A percentile compares a stretch with the other conserved stretches of the same genome.
Conservation (phyloP, 2,888 invertebrate genomes). For the Onchidella celtica region DNA sequence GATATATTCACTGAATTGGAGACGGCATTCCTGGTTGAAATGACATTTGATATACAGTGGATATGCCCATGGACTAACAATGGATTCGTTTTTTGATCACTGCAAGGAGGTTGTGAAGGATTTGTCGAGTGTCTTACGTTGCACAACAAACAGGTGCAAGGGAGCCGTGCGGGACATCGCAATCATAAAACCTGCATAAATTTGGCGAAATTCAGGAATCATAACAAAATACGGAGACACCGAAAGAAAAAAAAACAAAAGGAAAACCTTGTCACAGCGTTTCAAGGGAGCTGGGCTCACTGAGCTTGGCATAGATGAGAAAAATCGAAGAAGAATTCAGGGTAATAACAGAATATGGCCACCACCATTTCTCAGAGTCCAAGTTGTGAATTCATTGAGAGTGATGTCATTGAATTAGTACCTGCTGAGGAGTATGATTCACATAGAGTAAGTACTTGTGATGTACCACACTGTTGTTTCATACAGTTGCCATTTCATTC, state of each 20-base stretch:
- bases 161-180: neutral
- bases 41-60: too few relatives aligned
- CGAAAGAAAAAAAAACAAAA: too few relatives aligned
- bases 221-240: too few relatives aligned
- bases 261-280: too few relatives aligned
- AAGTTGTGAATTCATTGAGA: conserved; percentile 51
- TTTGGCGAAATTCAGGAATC: too few relatives aligned
- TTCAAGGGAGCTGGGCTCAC: too few relatives aligned
- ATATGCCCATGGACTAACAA: neutral
- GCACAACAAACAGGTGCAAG: neutral
- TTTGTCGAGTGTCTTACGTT: too few relatives aligned
- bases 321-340: too few relatives aligned
- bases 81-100: neutral
- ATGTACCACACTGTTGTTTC: neutral
- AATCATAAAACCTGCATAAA: neutral
- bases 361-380: neutral
- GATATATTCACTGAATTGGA: too few relatives aligned
- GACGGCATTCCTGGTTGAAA: conserved; percentile 19
- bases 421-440: conserved; percentile 71
- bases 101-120: neutral
- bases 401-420: conserved; percentile 72
- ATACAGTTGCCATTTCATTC: too few relatives aligned
- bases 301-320: too few relatives aligned
- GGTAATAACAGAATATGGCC: too few relatives aligned
- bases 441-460: conserved; percentile 69